phyloP scores from a whole-genome alignment of 2,797 vertebrate species.

The Antrozous pallidus region DNA sequence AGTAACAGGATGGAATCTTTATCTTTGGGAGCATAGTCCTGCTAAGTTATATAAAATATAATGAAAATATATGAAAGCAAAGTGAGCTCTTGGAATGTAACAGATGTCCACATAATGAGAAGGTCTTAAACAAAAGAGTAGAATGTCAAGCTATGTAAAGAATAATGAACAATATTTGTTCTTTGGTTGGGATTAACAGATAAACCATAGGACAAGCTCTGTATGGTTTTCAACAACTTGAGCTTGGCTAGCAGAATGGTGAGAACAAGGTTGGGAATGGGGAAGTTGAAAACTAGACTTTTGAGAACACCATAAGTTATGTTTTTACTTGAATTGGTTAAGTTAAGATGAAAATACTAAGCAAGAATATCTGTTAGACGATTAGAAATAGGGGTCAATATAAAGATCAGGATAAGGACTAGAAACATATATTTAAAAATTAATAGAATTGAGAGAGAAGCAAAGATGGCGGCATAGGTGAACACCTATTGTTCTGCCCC shows the following conservation, averaged over 20 bases:
- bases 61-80: neutral
- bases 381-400: neutral
- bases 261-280: neutral
- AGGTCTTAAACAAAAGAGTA: neutral
- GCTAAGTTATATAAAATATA: neutral
- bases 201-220: neutral
- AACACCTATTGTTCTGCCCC: too few species aligned
- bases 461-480: too few species aligned
- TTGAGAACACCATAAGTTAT: neutral
- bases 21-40: neutral
- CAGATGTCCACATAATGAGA: neutral
- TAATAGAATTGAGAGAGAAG: neutral
- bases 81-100: neutral
- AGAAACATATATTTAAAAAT: neutral
- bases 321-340: neutral
- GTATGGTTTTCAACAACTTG: neutral
- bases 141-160: neutral
- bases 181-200: neutral
- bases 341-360: neutral
- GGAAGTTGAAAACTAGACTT: neutral
- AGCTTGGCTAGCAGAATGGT: neutral
- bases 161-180: neutral
- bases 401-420: neutral
- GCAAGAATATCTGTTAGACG: neutral
- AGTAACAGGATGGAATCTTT: neutral